Percentiles rank a stretch among this genome's conserved stretches.
These are phyloP conservation scores for Eretmochelys imbricata DNA, from an alignment of 2,113 vertebrate genomes.

Conservation along the genomic window DNA sequence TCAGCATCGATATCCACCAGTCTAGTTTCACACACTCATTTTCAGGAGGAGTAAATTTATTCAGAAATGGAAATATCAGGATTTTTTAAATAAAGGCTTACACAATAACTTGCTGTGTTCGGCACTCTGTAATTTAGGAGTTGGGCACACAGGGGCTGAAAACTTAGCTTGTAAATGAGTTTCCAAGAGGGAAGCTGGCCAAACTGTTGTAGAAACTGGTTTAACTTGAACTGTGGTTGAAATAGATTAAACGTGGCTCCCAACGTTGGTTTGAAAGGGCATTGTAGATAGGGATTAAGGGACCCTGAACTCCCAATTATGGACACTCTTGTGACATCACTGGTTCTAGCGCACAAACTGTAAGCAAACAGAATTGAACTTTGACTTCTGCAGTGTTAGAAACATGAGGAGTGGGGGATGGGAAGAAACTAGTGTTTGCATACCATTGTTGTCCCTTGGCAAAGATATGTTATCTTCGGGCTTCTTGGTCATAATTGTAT, in stretches of 20 bases:
- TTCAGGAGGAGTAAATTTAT: background rate
- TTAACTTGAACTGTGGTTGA: slow-evolving; percentile 11
- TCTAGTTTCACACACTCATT: background rate
- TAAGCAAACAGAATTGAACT: background rate
- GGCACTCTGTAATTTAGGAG: background rate
- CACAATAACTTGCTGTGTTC: rapidly evolving
- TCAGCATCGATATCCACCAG: background rate
- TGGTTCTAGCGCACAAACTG: background rate
- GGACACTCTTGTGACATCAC: background rate
- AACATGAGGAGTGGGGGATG: background rate
- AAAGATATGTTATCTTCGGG: background rate
- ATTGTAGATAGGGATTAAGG: background rate
- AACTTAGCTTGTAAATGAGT: background rate
- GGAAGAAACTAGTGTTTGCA: background rate
- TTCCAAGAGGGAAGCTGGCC: background rate
- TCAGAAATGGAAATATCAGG: background rate
- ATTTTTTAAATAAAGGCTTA: background rate
- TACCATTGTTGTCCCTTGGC: background rate
- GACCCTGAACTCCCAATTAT: background rate
- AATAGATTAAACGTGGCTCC: background rate
- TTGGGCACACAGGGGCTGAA: background rate
- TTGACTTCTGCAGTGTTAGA: background rate
- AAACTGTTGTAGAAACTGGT: background rate
- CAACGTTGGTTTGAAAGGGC: background rate
- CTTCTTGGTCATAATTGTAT: background rate